Conservation (phyloP, 2,113 vertebrate genomes). For the Cnemophilus loriae region DNA sequence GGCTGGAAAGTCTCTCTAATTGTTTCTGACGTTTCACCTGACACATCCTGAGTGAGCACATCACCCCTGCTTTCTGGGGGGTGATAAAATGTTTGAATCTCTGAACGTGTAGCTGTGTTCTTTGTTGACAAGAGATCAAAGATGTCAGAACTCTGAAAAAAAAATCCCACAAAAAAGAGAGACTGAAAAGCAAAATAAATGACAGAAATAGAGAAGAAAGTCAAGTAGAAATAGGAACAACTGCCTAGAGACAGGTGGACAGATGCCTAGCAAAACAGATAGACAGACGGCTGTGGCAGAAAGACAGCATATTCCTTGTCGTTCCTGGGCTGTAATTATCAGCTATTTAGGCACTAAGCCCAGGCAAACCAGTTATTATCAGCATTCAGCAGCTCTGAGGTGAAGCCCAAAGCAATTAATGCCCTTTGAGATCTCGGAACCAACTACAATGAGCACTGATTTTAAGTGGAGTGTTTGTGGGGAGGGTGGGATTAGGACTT, state of each 20-base stretch:
- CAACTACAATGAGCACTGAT: conserved; percentile 9
- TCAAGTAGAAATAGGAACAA: neutral
- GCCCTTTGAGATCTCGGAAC: neutral
- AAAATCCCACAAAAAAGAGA: neutral
- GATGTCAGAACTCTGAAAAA: neutral
- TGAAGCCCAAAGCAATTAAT: conserved; percentile 37
- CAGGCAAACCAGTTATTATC: conserved; percentile 51
- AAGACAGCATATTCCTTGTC: conserved; percentile 32
- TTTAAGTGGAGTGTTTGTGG: neutral
- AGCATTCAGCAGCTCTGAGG: conserved; percentile 37
- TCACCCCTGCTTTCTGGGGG: neutral
- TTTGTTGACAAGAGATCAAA: conserved; percentile 1
- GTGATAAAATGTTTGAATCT: neutral
- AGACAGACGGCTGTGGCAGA: conserved; percentile 40
- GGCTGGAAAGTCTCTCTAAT: conserved; percentile 29
- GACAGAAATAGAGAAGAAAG: neutral
- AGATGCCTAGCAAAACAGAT: conserved; percentile 38
- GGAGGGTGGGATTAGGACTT: neutral
- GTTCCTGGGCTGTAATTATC: conserved; percentile 62
- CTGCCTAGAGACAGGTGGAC: conserved; percentile 49
- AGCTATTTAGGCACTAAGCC: conserved; percentile 38
- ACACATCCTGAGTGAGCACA: neutral
- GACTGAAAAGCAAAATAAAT: neutral
- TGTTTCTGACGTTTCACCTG: conserved; percentile 39
- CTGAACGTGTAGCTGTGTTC: neutral